A percentile compares a stretch with the other conserved stretches of the same genome.
These are phyloP conservation scores for Pandion haliaetus DNA, from an alignment of 2,113 vertebrate genomes.

Conservation along the genomic window DNA sequence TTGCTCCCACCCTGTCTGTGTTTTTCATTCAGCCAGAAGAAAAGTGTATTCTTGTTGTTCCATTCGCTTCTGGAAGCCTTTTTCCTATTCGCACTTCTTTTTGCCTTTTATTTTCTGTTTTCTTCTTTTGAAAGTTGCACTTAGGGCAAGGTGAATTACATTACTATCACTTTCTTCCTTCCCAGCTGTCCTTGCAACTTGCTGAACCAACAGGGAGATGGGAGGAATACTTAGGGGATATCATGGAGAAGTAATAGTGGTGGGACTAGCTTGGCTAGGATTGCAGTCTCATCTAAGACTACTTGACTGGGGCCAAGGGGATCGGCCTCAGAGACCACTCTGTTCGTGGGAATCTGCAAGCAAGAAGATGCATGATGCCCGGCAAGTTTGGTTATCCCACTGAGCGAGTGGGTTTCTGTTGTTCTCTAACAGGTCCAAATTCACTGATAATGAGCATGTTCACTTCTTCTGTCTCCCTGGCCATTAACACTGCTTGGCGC, in stretches of 20 bases:
- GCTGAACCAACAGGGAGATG: not conserved
- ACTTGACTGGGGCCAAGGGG: not conserved
- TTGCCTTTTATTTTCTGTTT: not conserved
- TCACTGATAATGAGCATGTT: not conserved
- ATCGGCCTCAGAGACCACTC: not conserved
- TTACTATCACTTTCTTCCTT: not conserved
- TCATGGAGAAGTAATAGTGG: not conserved
- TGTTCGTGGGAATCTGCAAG: not conserved
- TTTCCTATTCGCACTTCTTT: not conserved
- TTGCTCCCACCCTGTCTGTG: not conserved
- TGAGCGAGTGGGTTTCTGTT: not conserved
- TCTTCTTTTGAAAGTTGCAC: not conserved
- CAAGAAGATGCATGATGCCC: not conserved
- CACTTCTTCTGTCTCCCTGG: not conserved
- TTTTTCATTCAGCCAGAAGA: not conserved
- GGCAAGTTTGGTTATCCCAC: not conserved
- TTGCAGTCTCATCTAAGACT: not conserved
- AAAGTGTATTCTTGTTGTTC: not conserved
- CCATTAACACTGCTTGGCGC: not conserved
- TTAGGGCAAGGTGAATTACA: not conserved
- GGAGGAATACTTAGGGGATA: not conserved
- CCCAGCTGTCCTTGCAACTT: not conserved
- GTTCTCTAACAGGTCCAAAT: not conserved
- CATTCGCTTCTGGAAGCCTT: not conserved
- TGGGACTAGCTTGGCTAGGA: not conserved